Base-by-base conservation (phyloP, 2,797 vertebrate genomes). In the Synanceia verrucosa region DNA sequence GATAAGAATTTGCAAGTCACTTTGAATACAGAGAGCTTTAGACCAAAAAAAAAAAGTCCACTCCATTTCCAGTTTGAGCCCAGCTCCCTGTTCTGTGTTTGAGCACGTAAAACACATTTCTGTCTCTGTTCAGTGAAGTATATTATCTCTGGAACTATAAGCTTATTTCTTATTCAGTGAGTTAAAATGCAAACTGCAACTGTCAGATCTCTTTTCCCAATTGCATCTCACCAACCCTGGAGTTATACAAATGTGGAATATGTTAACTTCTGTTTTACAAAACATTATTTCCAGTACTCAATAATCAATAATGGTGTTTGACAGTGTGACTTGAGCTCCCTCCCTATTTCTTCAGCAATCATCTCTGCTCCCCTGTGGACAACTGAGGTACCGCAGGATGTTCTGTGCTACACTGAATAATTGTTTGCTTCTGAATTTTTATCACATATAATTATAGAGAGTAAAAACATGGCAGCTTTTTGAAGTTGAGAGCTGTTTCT, bases 361-460 rank as follows among this genome's bases (percentile, higher is more conserved):
- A 65, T 69, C 12, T 76, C 70, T 91, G 86, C 88, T 2, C 81
- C 73, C 83, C 0, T 19, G 84, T 92, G 88, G 88, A 57, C 53
- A 70, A 21, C 3, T 50, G 8, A 18, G 11, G 74, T 69, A 88
- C 71, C 81, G 36, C 79, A 81, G 18, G 5, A 26, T 6, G 43
- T 70, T 23, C 7, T 12, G 44, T 64, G 4, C 28, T 57, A 2
- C 29, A 10, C 1, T 53, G 34, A 29, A 14, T 50, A 21, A 41
- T 39, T 55, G 9, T 53, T 75, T 70, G 21, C 11, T 43, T 70
- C 13, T 65, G 0, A 16, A 19, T 58, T 69, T 59, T 44, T 26
- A 46, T 47, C 14, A 14, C 11, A 64, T 39, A 31, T 12, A 29
- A 33, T 48, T 3, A 65, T 12, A 8, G 14, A 53, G 4, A 79